Evolutionary conservation across 1,140 invertebrate genomes (phyloP), one percentile per base, ranked within the genome.

Genomic region (Lepidurus arcticus): DNA sequence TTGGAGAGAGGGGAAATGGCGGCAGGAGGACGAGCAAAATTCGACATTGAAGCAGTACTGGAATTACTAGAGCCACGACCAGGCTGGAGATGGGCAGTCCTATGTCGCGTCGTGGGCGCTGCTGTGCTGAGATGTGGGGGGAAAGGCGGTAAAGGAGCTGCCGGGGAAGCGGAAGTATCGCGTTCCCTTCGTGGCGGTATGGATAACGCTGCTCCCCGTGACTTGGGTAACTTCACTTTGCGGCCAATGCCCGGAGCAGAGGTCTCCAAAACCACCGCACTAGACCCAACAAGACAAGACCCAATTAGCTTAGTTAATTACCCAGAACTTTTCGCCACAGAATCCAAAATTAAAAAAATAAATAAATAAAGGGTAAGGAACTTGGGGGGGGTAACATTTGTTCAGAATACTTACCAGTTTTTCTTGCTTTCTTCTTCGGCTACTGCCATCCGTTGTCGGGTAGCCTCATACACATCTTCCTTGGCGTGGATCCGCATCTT

Each of bases 391-490:
- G 34, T 34, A 34, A 16, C 43, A 26, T 26, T 8, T 0, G 8
- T 10, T 11, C 8, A 44, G 24, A 34, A 42, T 34, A 73, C 44
- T 81, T 84, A 94, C 93, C 94, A 96, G 88, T 94, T 94, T 85
- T 93, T 95, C 86, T 96, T 95, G 84, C 91, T 93, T 85, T 94
- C 93, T 84, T 94, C 91, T 84, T 96, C 94, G 76, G 91, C 93
- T 81, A 90, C 91, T 79, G 92, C 93, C 93, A 97, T 95, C 81
- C 93, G 90, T 84, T 92, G 90, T 85, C 91, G 90, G 80, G 95
- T 97, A 78, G 91, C 90, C 86, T 95, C 93, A 85, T 97, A 97
- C 78, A 96, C 92, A 87, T 98, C 95, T 84, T 97, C 95, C 81
- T 95, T 97, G 81, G 95, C 95, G 84, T 93, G 92, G 80, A 97